Percentiles rank a stretch among this genome's conserved stretches.
These are phyloP conservation scores for Delichon dasypus DNA, from an alignment of 2,797 vertebrate species.

Conservation along the genomic window DNA sequence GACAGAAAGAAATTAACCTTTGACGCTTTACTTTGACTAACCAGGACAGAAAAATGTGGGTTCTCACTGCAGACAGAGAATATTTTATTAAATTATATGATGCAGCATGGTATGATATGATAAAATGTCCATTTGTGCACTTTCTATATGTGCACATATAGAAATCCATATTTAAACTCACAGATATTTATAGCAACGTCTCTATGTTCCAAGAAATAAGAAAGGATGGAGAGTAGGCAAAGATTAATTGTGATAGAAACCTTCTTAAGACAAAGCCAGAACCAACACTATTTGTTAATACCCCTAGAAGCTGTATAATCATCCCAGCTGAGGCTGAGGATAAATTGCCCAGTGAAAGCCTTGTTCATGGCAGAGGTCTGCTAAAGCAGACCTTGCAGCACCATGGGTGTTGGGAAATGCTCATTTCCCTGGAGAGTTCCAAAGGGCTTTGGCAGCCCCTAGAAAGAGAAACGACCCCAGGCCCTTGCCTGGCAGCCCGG, in stretches of 20 bases:
- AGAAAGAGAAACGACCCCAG: not conserved
- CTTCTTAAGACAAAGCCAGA: conserved; percentile 3
- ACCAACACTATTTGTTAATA: not conserved
- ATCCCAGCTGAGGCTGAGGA: not conserved
- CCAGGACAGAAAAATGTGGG: conserved; percentile 50
- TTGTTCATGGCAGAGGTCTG: not conserved
- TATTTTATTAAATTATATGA: not conserved
- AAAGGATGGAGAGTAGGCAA: not conserved
- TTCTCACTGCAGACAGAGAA: conserved; percentile 28
- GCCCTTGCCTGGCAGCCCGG: not conserved
- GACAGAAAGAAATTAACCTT: conserved; percentile 37
- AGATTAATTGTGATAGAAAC: not conserved
- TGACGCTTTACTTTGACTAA: conserved; percentile 60
- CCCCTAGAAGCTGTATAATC: not conserved
- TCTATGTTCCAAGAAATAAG: not conserved
- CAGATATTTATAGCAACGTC: not conserved
- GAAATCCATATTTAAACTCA: conserved; percentile 15
- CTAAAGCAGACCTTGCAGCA: not conserved
- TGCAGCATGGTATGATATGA: not conserved
- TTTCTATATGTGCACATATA: not conserved
- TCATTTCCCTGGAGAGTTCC: not conserved
- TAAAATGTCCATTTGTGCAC: conserved; percentile 4
- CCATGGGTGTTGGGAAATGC: accelerated
- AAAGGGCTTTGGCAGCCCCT: not conserved
- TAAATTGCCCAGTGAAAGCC: not conserved